Evolutionary conservation across 2,888 invertebrate species (phyloP).

Genomic region (Leucophora obtusa): DNA sequence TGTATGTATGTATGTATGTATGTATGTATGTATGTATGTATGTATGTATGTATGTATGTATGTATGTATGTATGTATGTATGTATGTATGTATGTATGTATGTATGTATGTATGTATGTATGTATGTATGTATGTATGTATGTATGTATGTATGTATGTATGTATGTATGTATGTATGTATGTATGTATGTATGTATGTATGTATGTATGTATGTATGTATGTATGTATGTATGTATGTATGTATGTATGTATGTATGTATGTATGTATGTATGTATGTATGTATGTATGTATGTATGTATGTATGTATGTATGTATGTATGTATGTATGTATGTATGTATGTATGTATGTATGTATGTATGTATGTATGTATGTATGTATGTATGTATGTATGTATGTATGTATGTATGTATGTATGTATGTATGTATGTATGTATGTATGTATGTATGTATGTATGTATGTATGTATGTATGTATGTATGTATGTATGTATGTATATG

Average conservation of each 20-base stretch:
- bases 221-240: constrained; percentile 14
- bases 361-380: constrained; percentile 13
- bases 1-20: constrained; percentile 14
- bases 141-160: constrained; percentile 13
- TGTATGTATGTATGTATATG: neutral
- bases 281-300: constrained; percentile 13
- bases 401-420: neutral
- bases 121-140: constrained; percentile 14
- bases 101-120: constrained; percentile 11
- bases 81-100: constrained; percentile 13
- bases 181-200: constrained; percentile 14
- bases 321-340: constrained; percentile 14
- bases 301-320: constrained; percentile 11
- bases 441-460: neutral
- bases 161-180: constrained; percentile 14
- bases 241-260: constrained; percentile 14
- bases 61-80: constrained; percentile 5
- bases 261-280: constrained; percentile 14
- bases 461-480: neutral
- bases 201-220: constrained; percentile 14
- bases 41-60: constrained; percentile 13
- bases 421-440: neutral
- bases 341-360: constrained; percentile 13
- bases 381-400: constrained; percentile 9
- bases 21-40: constrained; percentile 13